phyloP scores from a whole-genome alignment of 2,888 invertebrate species.

The Eupithecia subfuscata region DNA sequence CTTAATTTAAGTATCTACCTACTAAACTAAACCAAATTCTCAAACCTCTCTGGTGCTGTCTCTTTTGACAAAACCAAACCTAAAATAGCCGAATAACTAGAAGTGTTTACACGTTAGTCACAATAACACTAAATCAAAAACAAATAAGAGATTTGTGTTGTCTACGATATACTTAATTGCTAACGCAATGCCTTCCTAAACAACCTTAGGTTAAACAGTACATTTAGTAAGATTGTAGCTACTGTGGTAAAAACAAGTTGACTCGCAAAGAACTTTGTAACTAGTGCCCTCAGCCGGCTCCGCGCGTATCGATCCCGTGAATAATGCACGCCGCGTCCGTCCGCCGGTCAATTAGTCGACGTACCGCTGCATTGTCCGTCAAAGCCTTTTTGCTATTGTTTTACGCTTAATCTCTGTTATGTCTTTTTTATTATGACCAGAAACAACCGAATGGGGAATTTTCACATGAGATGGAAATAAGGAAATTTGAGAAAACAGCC shows the following conservation, averaged over 20 bases:
- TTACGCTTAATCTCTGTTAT: slow-evolving; percentile 22
- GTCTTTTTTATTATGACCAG: not conserved
- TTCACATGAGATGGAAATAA: not conserved
- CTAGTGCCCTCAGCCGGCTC: slow-evolving; percentile 10
- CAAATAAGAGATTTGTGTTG: not conserved
- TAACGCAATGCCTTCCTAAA: not conserved
- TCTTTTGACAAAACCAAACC: too few species aligned
- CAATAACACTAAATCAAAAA: not conserved
- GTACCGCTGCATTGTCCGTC: slow-evolving; percentile 38
- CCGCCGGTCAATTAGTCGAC: slow-evolving; percentile 51
- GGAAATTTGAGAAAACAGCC: not conserved
- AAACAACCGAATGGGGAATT: not conserved
- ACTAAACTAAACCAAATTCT: too few species aligned
- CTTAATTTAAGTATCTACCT: too few species aligned
- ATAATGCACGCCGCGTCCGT: slow-evolving; percentile 51
- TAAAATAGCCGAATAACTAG: too few species aligned
- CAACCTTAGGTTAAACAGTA: not conserved
- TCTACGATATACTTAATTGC: not conserved
- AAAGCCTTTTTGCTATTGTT: slow-evolving; percentile 35
- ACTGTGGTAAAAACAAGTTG: not conserved
- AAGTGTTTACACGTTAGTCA: not conserved
- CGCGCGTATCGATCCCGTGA: slow-evolving; percentile 47
- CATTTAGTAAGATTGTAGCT: not conserved
- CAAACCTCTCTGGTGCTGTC: too few species aligned
- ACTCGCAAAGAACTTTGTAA: not conserved